Conservation (phyloP, 2,113 vertebrate genomes). For the Leucopternis melanops region DNA sequence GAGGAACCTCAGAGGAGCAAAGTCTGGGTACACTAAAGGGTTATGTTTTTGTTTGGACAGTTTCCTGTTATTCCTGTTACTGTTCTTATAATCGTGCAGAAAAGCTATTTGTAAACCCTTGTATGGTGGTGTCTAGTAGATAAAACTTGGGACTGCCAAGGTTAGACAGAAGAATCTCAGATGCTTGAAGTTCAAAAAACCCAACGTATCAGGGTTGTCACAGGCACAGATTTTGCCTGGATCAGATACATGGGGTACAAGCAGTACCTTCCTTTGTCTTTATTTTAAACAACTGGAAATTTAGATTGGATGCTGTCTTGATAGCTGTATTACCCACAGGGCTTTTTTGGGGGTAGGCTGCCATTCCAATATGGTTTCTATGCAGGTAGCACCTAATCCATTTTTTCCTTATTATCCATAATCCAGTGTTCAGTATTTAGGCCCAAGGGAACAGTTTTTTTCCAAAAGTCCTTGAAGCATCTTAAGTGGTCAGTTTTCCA, state of each 20-base stretch:
- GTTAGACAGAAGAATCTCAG: background rate
- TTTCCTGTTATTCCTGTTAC: slow-evolving; percentile 27
- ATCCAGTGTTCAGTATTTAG: background rate
- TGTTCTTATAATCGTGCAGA: background rate
- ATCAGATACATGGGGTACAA: background rate
- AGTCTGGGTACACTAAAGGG: background rate
- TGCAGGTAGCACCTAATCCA: background rate
- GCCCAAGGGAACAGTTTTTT: no score
- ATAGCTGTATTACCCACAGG: background rate
- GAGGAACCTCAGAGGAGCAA: background rate
- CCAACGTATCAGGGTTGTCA: background rate
- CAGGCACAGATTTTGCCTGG: background rate
- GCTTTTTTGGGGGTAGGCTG: background rate
- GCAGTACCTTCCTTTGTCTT: background rate
- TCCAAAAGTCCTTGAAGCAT: background rate
- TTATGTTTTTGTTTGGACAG: background rate
- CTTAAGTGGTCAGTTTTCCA: background rate
- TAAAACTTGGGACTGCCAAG: background rate
- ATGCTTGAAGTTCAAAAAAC: background rate
- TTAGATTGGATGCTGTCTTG: background rate
- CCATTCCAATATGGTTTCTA: background rate
- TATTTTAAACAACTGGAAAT: background rate
- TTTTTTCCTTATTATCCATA: background rate
- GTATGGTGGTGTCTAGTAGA: background rate
- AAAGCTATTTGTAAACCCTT: slow-evolving; percentile 17